These are phyloP conservation scores for Phyllostomus discolor DNA, from an alignment of 2,113 vertebrate species.

Conservation along the genomic window DNA sequence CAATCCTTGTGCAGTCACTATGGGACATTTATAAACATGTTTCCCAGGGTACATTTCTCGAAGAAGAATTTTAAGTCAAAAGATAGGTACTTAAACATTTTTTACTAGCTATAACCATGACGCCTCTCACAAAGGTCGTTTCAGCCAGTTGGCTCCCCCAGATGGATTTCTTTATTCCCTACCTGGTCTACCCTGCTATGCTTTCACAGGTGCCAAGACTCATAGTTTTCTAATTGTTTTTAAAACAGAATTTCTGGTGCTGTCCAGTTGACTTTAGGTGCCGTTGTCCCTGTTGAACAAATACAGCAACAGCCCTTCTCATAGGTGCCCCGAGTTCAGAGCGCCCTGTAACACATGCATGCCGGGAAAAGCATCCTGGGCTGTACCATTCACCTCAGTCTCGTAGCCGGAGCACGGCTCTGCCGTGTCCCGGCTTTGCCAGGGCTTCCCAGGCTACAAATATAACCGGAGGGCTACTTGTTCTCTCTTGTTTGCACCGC, in stretches of 20 bases:
- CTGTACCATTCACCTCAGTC: neutral
- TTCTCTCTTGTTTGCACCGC: fast-evolving
- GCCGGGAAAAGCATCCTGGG: neutral
- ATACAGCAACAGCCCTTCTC: neutral
- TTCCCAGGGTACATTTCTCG: neutral
- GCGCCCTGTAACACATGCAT: no score
- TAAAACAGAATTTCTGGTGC: neutral
- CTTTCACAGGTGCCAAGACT: no score
- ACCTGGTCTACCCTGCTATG: fast-evolving
- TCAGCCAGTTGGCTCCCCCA: fast-evolving
- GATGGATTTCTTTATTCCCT: neutral
- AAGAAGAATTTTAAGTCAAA: neutral
- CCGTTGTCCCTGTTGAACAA: neutral
- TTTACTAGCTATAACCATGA: neutral
- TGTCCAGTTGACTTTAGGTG: no score
- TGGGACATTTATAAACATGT: neutral
- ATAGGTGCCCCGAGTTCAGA: fast-evolving
- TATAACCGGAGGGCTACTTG: no score
- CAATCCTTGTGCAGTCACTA: neutral
- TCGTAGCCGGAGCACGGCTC: no score
- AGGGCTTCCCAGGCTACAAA: neutral
- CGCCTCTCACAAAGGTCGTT: fast-evolving
- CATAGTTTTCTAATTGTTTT: neutral
- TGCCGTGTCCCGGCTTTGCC: no score
- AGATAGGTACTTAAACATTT: neutral